phyloP scores from a whole-genome alignment of 2,797 vertebrate genomes.

The Phalloptychus januarius region DNA sequence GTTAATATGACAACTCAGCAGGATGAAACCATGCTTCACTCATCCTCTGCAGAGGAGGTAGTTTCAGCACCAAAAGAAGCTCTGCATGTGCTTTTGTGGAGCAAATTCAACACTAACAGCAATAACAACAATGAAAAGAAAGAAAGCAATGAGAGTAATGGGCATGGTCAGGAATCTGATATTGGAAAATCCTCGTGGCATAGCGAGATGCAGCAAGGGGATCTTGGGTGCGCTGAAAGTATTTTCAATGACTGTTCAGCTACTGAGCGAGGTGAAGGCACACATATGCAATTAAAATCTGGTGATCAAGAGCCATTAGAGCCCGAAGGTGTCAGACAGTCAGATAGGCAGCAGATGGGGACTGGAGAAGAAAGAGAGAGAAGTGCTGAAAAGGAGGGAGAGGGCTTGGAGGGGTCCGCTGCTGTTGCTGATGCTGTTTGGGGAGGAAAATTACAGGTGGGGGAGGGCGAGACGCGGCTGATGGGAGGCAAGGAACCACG shows the following conservation, averaged over 20 bases:
- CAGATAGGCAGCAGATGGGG: constrained; percentile 75
- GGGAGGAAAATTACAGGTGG: constrained; percentile 78
- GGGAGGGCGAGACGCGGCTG: constrained; percentile 63
- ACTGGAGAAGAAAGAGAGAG: constrained; percentile 57
- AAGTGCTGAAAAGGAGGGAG: constrained; percentile 64
- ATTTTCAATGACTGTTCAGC: constrained; percentile 62
- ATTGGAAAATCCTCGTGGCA: constrained; percentile 29
- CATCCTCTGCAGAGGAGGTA: neutral
- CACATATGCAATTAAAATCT: constrained; percentile 73
- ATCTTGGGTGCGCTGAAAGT: constrained; percentile 54
- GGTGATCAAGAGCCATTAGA: constrained; percentile 76
- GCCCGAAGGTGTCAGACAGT: constrained; percentile 76
- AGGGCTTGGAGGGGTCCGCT: constrained; percentile 65
- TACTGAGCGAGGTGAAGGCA: constrained; percentile 45
- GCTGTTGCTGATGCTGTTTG: constrained; percentile 59
- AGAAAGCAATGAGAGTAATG: constrained; percentile 17
- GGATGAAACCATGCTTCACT: constrained; percentile 25
- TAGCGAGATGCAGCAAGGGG: constrained; percentile 34
- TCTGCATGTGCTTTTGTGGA: constrained; percentile 37
- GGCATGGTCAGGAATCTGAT: constrained; percentile 37
- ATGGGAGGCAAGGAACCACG: constrained; percentile 54
- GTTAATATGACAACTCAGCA: constrained; percentile 56
- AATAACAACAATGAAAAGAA: constrained; percentile 63
- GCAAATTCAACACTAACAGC: constrained; percentile 59
- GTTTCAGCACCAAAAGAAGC: constrained; percentile 78